Base-by-base conservation (phyloP, 2,797 vertebrate genomes). In the Nasua narica region DNA sequence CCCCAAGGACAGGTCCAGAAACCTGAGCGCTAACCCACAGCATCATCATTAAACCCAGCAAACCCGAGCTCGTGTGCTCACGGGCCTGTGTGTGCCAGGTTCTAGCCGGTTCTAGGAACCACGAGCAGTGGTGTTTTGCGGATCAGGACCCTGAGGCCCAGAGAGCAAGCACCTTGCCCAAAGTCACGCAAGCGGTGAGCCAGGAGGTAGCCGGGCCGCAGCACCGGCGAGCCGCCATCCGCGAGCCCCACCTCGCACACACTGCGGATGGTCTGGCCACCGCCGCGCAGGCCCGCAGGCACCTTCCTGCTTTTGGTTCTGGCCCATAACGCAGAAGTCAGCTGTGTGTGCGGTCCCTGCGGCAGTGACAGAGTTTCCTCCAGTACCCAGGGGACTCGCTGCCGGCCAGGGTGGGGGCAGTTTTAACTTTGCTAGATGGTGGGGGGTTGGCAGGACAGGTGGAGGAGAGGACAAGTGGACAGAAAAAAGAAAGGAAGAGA, bases 101-200 rank as follows among this genome's bases (percentile, higher is more conserved):
- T 43, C 46, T 52, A 7, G 1, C 25, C 12, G 43, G 29, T 5
- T 62, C 91, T 9, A 2, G 77, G 54, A 35, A 50, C 18, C 12
- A 2, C 11, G 5, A 35, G 70, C 7, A 77, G 60, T 18, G 13
- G 12, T 32, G 13, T 40, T 32, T 29, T 32, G 32, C 19, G 43
- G 35, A 29, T 9, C 35, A 48, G 74, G 82, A 69, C 67, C 29
- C 56, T 3, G 65, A 69, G 25, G 25, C 60, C 78, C 1, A 7
- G 62, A 19, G 19, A 70, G 27, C 0, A n/a, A n/a, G 12, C 1
- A 48, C 0, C 82, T 37, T 32, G 60, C 2, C 19, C 23, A 0
- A 10, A 25, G 46, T 21, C 40, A 35, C 5, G 0, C 3, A 23
- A 1, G 1, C 0, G 0, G 1, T 50, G 7, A 10, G 43, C 3